These are phyloP conservation scores for Melieria picta DNA, from an alignment of 2,888 invertebrate species.

Conservation along the genomic window DNA sequence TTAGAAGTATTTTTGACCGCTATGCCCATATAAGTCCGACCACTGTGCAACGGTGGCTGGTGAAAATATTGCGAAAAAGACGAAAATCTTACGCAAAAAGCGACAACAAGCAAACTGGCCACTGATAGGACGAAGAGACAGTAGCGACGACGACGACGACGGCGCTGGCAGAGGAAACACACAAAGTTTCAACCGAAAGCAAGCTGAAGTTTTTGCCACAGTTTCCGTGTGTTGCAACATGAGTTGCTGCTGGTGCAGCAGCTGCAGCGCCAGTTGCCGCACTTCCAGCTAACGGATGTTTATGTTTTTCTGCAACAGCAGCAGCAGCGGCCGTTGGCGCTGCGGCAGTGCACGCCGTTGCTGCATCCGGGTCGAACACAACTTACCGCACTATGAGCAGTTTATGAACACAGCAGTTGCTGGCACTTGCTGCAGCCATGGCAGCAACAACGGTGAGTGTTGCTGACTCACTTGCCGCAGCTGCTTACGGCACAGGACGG, in stretches of 20 bases:
- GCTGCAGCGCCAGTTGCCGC: slow-evolving; percentile 9
- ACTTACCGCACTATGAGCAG: background rate
- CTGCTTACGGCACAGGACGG: slow-evolving; percentile 12
- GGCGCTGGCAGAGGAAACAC: no score
- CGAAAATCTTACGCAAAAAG: no score
- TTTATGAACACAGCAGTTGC: no score
- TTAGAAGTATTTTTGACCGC: no score
- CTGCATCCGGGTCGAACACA: slow-evolving; percentile 1
- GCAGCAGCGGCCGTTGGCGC: slow-evolving; percentile 12
- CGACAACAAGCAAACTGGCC: no score
- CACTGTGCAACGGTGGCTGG: no score
- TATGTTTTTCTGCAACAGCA: slow-evolving; percentile 15
- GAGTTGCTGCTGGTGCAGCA: slow-evolving; percentile 20
- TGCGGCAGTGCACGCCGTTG: background rate
- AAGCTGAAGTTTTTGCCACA: slow-evolving; percentile 12
- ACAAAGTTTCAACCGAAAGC: background rate
- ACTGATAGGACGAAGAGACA: no score
- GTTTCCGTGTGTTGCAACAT: slow-evolving; percentile 26
- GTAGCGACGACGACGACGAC: no score
- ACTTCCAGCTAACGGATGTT: slow-evolving; percentile 15
- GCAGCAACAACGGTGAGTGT: background rate
- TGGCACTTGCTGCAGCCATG: slow-evolving; percentile 13
- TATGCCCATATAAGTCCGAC: no score
- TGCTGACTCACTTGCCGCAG: background rate
- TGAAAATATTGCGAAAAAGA: no score